A percentile compares a stretch with the other conserved stretches of the same genome.
These are phyloP conservation scores for Pluvianellus socialis DNA, from an alignment of 2,113 vertebrate genomes.

Conservation along the genomic window DNA sequence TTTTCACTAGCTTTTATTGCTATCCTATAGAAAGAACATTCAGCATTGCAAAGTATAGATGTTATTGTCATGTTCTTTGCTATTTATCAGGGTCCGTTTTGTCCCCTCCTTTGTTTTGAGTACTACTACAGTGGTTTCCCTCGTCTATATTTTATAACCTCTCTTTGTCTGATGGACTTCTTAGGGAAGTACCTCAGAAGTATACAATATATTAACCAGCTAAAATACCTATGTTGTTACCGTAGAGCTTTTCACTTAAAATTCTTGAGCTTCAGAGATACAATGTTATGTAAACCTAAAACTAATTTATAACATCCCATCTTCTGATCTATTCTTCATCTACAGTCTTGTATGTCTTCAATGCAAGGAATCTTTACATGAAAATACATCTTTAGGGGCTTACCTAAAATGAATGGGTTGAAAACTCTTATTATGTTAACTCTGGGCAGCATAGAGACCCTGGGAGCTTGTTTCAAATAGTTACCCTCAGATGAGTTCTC, in stretches of 20 bases:
- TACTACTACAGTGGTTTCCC: background rate
- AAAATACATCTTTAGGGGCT: background rate
- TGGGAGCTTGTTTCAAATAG: background rate
- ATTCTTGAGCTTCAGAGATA: background rate
- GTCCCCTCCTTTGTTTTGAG: background rate
- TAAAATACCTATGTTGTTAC: background rate
- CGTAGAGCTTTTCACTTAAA: background rate
- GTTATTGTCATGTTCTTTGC: background rate
- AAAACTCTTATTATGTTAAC: background rate
- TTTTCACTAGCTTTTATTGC: background rate
- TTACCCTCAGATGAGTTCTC: background rate
- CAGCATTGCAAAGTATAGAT: background rate
- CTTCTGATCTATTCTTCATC: background rate
- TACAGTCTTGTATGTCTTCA: background rate
- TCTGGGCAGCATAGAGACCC: background rate
- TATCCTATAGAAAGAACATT: background rate
- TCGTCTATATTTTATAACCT: background rate
- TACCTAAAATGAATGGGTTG: background rate
- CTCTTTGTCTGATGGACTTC: background rate
- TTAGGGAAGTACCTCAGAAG: background rate
- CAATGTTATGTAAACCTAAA: background rate
- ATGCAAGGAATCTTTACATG: background rate
- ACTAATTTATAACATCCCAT: background rate
- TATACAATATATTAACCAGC: background rate
- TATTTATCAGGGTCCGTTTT: background rate